Base-by-base conservation (phyloP, 1,140 invertebrate species). In the Trachymyrmex septentrionalis region DNA sequence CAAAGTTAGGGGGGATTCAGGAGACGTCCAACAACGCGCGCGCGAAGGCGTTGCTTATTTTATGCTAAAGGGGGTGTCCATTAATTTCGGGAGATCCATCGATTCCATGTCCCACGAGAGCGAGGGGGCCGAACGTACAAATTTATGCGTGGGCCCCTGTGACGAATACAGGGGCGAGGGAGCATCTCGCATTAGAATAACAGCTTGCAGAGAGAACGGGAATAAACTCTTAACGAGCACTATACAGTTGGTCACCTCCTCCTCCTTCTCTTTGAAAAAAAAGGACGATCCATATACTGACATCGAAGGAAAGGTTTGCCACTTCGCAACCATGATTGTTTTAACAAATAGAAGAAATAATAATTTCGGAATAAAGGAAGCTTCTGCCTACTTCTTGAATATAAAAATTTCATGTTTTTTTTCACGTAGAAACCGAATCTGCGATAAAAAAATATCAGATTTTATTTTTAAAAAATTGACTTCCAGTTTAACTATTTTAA, bases 31-130 rank as follows among this genome's bases (percentile, higher is more conserved):
- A 44, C 91, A 92, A 92, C 88, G 55, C 38, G 76, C 69, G 72
- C 69, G 75, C 89, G 88, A 93, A 92, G 93, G 93, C 93, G 94
- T 94, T 94, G 93, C 92, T 94, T 93, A 93, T 94, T 95, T 94
- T 75, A 87, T 89, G 86, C 85, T 63, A 44, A 30, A 81, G 91
- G 87, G 91, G 91, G 92, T 92, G 91, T 93, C 91, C 93, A 94
- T 93, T 93, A 91, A 94, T 92, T 92, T 92, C 85, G 76, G 66
- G 86, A 92, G 94, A 94, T 93, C 44, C 76, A 12, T 48, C 91
- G 91, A 93, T 93, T 87, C 55, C 67, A 24, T 81, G 55, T 77
- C 48, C 30, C 59, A 4, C 1, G 59, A 86, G 50, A 59, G 14
- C 55, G 21, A 61, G 38, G 21, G 71, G 63, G 34, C 78, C 78